A percentile compares a stretch with the other conserved stretches of the same genome.
These are phyloP conservation scores for Portevinia maculata DNA, from an alignment of 2,888 invertebrate genomes.

Conservation along the genomic window DNA sequence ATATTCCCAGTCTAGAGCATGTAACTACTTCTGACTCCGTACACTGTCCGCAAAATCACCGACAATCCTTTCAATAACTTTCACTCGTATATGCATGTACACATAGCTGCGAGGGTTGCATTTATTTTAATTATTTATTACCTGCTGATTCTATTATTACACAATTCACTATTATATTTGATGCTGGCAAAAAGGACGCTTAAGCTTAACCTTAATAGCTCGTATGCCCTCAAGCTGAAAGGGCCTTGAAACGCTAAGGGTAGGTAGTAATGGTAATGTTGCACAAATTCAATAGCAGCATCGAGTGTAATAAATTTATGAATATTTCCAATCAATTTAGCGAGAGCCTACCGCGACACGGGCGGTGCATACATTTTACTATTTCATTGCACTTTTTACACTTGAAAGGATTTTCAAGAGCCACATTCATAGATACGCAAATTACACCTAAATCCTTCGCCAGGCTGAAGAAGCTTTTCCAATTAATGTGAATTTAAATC, in stretches of 20 bases:
- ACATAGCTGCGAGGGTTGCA: no score
- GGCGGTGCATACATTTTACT: neutral
- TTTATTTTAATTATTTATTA: constrained; percentile 62
- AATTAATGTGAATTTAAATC: constrained; percentile 28
- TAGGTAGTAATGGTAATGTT: constrained; percentile 14
- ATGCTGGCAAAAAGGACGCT: neutral
- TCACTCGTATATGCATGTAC: neutral
- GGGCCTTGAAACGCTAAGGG: no score
- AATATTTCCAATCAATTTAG: constrained; percentile 69
- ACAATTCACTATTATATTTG: neutral
- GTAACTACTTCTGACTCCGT: neutral
- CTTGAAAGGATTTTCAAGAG: constrained; percentile 30
- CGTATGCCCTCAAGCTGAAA: constrained; percentile 16
- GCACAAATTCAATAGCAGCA: constrained; percentile 47
- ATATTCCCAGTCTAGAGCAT: neutral
- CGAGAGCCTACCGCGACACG: neutral
- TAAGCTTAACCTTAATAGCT: constrained; percentile 14
- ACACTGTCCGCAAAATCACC: constrained; percentile 23
- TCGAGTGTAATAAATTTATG: constrained; percentile 61
- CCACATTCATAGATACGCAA: constrained; percentile 20
- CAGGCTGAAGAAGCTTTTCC: neutral
- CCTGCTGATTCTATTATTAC: constrained; percentile 61
- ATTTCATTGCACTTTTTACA: constrained; percentile 38
- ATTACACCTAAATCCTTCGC: constrained; percentile 25
- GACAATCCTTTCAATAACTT: constrained; percentile 1